Evolutionary conservation across 1,140 invertebrate species (phyloP).

Genomic region (Plectus sambesii): DNA sequence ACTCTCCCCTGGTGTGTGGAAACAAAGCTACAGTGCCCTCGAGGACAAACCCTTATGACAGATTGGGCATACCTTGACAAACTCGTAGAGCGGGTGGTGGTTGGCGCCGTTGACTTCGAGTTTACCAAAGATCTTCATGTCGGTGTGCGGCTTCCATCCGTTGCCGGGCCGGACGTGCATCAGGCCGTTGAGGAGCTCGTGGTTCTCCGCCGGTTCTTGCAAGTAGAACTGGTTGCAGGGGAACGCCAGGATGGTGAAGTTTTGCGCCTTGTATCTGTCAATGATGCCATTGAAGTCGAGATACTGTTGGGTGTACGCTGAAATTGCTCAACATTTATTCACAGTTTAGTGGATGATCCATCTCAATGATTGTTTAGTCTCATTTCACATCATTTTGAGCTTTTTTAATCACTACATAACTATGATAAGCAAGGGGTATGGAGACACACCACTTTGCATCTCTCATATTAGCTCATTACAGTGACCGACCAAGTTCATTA

Average conservation of each 20-base stretch:
- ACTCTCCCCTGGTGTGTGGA: too few relatives aligned
- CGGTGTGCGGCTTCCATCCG: slow-evolving; percentile 47
- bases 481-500: too few relatives aligned
- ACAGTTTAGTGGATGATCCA: too few relatives aligned
- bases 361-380: too few relatives aligned
- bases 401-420: too few relatives aligned
- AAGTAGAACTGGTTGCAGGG: slow-evolving; percentile 50
- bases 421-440: too few relatives aligned
- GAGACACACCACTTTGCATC: too few relatives aligned
- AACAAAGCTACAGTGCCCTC: too few relatives aligned
- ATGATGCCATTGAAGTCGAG: slow-evolving; percentile 45
- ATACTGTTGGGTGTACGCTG: slow-evolving; percentile 45
- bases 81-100: slow-evolving; percentile 48
- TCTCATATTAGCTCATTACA: too few relatives aligned
- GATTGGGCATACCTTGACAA: slow-evolving; percentile 46
- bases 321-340: too few relatives aligned
- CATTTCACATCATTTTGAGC: too few relatives aligned
- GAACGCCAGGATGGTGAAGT: slow-evolving; percentile 48
- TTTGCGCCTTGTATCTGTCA: slow-evolving; percentile 34
- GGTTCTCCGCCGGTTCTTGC: slow-evolving; percentile 45
- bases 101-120: slow-evolving; percentile 49
- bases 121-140: slow-evolving; percentile 47
- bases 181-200: slow-evolving; percentile 45
- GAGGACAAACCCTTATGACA: too few relatives aligned
- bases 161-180: slow-evolving; percentile 49